Evolutionary conservation across 2,888 invertebrate species (phyloP).

Genomic region (Nemotelus pantherinus): DNA sequence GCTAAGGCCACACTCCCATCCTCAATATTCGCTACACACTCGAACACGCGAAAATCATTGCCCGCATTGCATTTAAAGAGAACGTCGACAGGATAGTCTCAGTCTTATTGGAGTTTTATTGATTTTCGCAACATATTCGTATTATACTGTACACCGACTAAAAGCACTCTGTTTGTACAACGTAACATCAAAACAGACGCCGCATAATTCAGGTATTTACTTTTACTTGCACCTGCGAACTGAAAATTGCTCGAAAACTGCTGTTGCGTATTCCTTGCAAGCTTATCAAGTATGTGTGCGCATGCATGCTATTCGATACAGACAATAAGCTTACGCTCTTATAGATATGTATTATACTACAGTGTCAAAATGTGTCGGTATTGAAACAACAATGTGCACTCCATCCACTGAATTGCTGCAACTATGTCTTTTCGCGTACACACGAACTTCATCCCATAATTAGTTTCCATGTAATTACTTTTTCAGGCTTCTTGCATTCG

Average conservation of each 20-base stretch:
- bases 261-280: not conserved
- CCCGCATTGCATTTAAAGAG: no score
- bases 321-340: no score
- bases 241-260: not conserved
- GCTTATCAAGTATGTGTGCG: not conserved
- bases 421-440: no score
- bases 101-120: not conserved
- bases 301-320: no score
- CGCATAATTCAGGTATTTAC: slow-evolving; percentile 26
- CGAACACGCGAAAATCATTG: no score
- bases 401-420: no score
- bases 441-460: slow-evolving; percentile 11
- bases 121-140: slow-evolving; percentile 18
- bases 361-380: no score
- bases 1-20: no score
- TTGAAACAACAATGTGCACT: no score
- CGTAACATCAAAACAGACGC: slow-evolving; percentile 6
- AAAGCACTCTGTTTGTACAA: not conserved
- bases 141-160: not conserved
- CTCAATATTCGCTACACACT: no score
- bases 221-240: slow-evolving; percentile 29
- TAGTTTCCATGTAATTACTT: slow-evolving; percentile 27
- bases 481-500: slow-evolving; percentile 8
- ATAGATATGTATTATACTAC: no score
- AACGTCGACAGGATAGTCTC: not conserved